A percentile compares a stretch with the other conserved stretches of the same genome.
Conservation (phyloP, 2,888 invertebrate species). For the Slavum lentiscoides region DNA sequence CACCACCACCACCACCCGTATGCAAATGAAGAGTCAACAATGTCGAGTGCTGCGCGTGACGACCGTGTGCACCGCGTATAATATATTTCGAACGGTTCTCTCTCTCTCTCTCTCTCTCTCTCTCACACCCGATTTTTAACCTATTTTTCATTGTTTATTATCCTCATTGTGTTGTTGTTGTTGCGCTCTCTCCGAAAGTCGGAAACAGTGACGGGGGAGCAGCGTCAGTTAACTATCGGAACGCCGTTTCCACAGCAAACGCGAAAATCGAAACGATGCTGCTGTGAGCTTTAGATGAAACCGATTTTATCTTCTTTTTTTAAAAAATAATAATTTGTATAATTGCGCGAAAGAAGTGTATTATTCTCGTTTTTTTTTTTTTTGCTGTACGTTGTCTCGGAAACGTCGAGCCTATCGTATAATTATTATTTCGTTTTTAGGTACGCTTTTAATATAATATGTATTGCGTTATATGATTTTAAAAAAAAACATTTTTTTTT, state of each 20-base stretch:
- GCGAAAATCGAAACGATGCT: no score
- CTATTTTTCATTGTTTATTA: slow-evolving; percentile 27
- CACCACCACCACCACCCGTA: no score
- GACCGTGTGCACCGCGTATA: not conserved
- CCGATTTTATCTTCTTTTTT: not conserved
- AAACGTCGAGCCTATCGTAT: no score
- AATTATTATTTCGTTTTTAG: no score
- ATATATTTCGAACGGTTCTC: slow-evolving; percentile 25
- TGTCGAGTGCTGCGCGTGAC: not conserved
- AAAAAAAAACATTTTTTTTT: no score
- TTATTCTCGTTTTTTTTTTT: no score
- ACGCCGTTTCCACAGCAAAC: not conserved
- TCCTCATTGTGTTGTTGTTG: no score
- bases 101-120: not conserved
- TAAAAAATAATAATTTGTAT: no score
- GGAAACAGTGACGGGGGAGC: not conserved
- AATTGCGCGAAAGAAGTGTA: not conserved
- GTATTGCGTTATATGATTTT: not conserved
- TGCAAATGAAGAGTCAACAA: slow-evolving; percentile 41
- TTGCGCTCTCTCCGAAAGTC: not conserved
- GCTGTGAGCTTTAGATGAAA: no score
- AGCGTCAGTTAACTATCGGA: no score
- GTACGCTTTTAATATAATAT: not conserved
- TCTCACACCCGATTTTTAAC: slow-evolving; percentile 41
- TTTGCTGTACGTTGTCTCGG: no score